These are phyloP conservation scores for Gerris buenoi DNA, from an alignment of 1,140 invertebrate species.

Conservation along the genomic window DNA sequence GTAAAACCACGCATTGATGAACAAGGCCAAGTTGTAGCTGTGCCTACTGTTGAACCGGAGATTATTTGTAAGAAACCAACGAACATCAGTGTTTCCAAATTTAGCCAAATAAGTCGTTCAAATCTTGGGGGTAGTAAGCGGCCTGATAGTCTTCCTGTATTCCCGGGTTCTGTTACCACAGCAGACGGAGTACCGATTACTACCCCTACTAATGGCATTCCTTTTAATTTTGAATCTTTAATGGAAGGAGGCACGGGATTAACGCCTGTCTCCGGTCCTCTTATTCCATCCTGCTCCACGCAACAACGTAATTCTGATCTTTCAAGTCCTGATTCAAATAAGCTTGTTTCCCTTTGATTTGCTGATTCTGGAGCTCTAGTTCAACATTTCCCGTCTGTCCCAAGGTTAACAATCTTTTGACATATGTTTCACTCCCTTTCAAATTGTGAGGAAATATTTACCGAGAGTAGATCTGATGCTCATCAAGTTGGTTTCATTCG, in stretches of 20 bases:
- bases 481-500: no score
- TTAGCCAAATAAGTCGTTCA: not conserved
- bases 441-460: no score
- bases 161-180: constrained; percentile 29
- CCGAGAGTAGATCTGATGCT: no score
- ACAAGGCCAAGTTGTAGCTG: not conserved
- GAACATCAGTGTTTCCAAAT: not conserved
- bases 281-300: constrained; percentile 48
- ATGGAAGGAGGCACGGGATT: constrained; percentile 85
- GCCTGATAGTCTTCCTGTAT: constrained; percentile 18
- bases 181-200: constrained; percentile 65
- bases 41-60: not conserved
- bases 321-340: constrained; percentile 49
- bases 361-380: no score
- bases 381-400: no score
- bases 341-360: constrained; percentile 60
- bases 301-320: constrained; percentile 51
- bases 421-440: no score
- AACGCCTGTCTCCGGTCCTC: constrained; percentile 59
- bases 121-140: constrained; percentile 8
- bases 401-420: no score
- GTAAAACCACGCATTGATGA: constrained; percentile 17
- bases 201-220: constrained; percentile 71
- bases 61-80: not conserved
- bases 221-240: constrained; percentile 79